These are phyloP conservation scores for Chrosomus eos DNA, from an alignment of 2,797 vertebrate species.

Conservation along the genomic window DNA sequence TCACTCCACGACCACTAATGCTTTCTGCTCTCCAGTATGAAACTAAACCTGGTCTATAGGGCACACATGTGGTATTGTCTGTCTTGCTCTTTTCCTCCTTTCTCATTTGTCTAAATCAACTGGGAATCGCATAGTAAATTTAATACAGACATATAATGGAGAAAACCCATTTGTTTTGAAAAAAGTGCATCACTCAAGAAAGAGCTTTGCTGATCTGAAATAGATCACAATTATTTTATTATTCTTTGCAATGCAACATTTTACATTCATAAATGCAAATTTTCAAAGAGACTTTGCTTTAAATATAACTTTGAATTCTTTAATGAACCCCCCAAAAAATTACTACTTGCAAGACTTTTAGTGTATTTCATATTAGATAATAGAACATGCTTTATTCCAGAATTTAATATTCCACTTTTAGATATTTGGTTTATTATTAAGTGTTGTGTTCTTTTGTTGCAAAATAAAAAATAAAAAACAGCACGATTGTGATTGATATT, in stretches of 20 bases:
- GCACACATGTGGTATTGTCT: no score
- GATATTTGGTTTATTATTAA: not conserved
- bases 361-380: not conserved
- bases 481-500: not conserved
- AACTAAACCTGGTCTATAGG: not conserved
- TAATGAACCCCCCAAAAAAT: fast-evolving
- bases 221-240: not conserved
- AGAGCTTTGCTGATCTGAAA: not conserved
- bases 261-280: not conserved
- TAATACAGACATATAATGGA: not conserved
- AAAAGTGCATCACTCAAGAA: not conserved
- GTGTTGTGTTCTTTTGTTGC: not conserved
- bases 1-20: not conserved
- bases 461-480: not conserved
- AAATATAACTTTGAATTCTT: not conserved
- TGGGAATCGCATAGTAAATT: not conserved
- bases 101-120: not conserved
- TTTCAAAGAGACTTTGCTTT: not conserved
- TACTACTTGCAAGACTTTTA: not conserved
- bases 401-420: not conserved
- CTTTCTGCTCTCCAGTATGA: not conserved
- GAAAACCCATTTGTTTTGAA: not conserved
- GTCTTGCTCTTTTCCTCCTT: not conserved
- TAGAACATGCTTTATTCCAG: not conserved
- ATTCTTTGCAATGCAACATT: not conserved